Conservation (phyloP, 1,140 invertebrate species). For the Liolophura sinensis region DNA sequence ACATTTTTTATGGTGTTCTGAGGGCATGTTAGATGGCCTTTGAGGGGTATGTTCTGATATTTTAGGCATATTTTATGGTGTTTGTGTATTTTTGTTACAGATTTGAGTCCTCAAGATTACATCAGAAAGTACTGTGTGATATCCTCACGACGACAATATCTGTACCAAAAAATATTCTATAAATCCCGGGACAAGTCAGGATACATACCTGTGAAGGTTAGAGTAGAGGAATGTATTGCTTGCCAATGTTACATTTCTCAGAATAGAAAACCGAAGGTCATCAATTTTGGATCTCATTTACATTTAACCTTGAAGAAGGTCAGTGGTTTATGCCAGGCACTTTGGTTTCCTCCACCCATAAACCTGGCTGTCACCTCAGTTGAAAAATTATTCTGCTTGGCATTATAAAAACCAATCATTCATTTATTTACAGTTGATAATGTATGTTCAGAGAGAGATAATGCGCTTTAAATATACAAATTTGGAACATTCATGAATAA, state of each 20-base stretch:
- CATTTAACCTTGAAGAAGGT: background rate
- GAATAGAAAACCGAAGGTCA: background rate
- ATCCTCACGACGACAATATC: constrained; percentile 28
- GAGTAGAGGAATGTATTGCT: background rate
- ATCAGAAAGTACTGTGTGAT: constrained; percentile 43
- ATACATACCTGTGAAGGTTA: constrained; percentile 22
- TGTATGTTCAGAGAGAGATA: background rate
- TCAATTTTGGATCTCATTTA: background rate
- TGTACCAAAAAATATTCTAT: constrained; percentile 45
- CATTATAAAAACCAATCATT: background rate
- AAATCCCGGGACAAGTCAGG: constrained; percentile 39
- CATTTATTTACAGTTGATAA: too few species aligned
- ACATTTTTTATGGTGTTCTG: constrained; percentile 8
- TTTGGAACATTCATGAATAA: background rate
- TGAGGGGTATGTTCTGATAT: too few species aligned
- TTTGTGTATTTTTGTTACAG: constrained; percentile 22
- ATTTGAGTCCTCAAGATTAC: constrained; percentile 43
- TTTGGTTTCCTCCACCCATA: background rate
- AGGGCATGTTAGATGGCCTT: too few species aligned
- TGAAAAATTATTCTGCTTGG: background rate
- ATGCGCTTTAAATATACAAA: background rate
- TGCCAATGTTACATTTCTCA: background rate
- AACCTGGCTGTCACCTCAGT: background rate
- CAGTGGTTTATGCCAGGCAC: background rate
- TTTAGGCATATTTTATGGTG: constrained; percentile 4